Percentiles rank a stretch among this genome's conserved stretches.
phyloP scores from a whole-genome alignment of 2,888 invertebrate genomes.

The Spodoptera littoralis region DNA sequence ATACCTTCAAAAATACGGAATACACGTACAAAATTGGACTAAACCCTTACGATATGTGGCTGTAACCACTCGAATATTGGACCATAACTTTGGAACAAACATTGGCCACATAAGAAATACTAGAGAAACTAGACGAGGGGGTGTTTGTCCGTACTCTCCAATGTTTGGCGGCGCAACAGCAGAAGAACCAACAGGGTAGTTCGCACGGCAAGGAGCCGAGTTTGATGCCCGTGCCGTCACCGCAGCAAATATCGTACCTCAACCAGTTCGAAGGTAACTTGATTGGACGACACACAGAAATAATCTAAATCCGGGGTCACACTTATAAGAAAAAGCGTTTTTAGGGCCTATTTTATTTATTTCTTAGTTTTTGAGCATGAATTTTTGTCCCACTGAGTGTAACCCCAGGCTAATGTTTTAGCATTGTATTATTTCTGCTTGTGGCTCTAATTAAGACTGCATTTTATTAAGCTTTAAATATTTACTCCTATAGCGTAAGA shows the following conservation, averaged over 20 bases:
- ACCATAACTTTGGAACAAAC: slow-evolving; percentile 62
- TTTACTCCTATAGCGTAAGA: slow-evolving; percentile 42
- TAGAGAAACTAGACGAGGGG: slow-evolving; percentile 87
- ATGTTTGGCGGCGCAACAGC: slow-evolving; percentile 87
- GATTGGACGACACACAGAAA: slow-evolving; percentile 68
- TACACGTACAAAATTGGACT: slow-evolving; percentile 49
- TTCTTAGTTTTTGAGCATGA: not conserved
- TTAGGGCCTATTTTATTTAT: too few species aligned
- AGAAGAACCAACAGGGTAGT: slow-evolving; percentile 84
- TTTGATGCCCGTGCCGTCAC: slow-evolving; percentile 98
- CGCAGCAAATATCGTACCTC: slow-evolving; percentile 98
- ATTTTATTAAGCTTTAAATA: slow-evolving; percentile 55
- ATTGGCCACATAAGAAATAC: slow-evolving; percentile 80
- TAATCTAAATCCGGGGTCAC: slow-evolving; percentile 56
- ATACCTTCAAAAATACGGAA: slow-evolving; percentile 56
- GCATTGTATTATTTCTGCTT: slow-evolving; percentile 58
- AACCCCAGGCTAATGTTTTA: slow-evolving; percentile 57
- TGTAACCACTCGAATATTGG: slow-evolving; percentile 43
- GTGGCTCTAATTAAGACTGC: slow-evolving; percentile 51
- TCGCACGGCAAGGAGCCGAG: slow-evolving; percentile 93
- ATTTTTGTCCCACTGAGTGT: slow-evolving; percentile 47
- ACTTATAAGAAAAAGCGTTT: slow-evolving; percentile 31
- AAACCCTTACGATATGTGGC: slow-evolving; percentile 39
- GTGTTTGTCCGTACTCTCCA: slow-evolving; percentile 88
- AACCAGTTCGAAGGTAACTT: slow-evolving; percentile 96